Conservation (phyloP, 2,888 invertebrate genomes). For the Scaptomyza flava region DNA sequence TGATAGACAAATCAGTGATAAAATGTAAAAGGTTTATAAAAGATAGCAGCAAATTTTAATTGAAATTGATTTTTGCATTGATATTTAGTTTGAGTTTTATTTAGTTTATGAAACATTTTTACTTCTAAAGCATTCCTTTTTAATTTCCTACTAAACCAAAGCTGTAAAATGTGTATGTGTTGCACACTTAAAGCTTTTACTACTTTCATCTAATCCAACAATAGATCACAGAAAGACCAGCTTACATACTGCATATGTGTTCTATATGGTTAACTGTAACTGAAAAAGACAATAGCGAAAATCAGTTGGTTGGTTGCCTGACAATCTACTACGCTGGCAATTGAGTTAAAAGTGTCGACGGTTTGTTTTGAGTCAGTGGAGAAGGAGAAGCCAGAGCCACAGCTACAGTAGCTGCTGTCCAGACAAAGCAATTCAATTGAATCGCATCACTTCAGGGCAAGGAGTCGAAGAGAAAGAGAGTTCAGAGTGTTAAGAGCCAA, state of each 20-base stretch:
- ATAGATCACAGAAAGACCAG: slow-evolving; percentile 1
- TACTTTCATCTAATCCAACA: slow-evolving; percentile 2
- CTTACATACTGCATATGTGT: neutral
- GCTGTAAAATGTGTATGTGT: neutral
- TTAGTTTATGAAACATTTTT: neutral
- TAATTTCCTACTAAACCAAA: neutral
- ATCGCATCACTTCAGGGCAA: slow-evolving; percentile 23
- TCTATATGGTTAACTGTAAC: slow-evolving; percentile 9
- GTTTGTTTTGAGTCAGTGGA: neutral
- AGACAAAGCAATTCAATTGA: slow-evolving; percentile 56
- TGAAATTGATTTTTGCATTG: too few relatives aligned
- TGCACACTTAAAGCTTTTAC: neutral
- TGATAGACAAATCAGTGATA: too few relatives aligned
- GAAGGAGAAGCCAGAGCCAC: neutral
- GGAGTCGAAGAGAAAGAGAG: neutral
- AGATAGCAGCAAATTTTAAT: neutral
- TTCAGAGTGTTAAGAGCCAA: neutral
- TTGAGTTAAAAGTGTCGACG: slow-evolving; percentile 21
- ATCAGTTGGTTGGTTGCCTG: slow-evolving; percentile 28
- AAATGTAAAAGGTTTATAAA: too few relatives aligned
- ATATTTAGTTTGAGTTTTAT: neutral
- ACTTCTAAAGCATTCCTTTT: neutral
- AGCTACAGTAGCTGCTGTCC: slow-evolving; percentile 4
- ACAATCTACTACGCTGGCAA: slow-evolving; percentile 28
- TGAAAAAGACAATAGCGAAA: slow-evolving; percentile 42